Base-by-base conservation (phyloP, 2,888 invertebrate species). In the Orthosia gracilis region DNA sequence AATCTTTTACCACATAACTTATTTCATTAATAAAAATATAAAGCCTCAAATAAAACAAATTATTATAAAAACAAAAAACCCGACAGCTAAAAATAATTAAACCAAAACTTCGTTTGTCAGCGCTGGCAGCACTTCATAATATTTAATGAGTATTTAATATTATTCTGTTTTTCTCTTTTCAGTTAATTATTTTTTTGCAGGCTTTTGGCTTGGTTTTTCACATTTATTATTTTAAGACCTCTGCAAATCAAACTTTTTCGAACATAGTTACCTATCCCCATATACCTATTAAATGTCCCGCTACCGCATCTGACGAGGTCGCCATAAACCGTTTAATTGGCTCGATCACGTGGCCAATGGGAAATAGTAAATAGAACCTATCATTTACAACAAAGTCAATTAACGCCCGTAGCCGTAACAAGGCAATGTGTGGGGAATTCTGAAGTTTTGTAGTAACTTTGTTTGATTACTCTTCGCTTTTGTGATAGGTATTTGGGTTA, bases 331-430 rank as follows among this genome's bases (percentile, higher is more conserved):
- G 63, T 63, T 83, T 69, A 85, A 83, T 82, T 82, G 69, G 65
- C 68, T 61, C 58, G 63, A 67, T 87, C 87, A 87, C 85, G 84
- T 86, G 83, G 78, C 67, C 31, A 68, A 78, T 82, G 70, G 78
- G 68, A 82, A 86, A 85, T 82, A 83, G 72, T 83, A 80, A 87
- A 84, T 74, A 83, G 76, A 82, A 85, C 80, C 84, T 85, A 85
- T 83, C 76, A 76, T 77, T 83, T 76, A 80, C 68, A 76, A 87
- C 83, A 83, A 83, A 87, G 85, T 85, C 86, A 88, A 90, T 90
- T 89, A 90, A 86, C 76, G 23, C 49, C 26, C 66, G 23, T 63
- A 21, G 21, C 58, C 9, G 15, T 66, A 80, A 26, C 18, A 58
- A 59, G 57, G 68, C 57, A 18, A 45, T 57, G 18, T 61, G 57